phyloP scores from a whole-genome alignment of 2,113 vertebrate genomes.

The Calidris pygmaea region DNA sequence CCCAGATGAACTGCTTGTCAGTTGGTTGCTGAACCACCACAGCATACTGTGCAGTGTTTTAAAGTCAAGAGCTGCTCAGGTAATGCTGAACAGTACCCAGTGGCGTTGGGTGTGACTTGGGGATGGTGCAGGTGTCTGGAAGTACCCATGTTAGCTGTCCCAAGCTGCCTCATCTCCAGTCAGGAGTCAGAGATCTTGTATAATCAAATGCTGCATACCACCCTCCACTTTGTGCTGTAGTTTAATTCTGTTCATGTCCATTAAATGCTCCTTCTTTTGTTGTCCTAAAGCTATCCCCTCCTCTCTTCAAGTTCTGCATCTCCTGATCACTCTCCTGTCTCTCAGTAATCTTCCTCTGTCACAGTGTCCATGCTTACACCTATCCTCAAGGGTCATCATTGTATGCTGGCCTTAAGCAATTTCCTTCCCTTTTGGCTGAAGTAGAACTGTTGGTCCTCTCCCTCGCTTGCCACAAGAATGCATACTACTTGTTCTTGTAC shows the following conservation, averaged over 20 bases:
- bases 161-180: neutral
- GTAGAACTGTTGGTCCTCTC: neutral
- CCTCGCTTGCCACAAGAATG: neutral
- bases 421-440: neutral
- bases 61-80: neutral
- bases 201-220: neutral
- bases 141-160: neutral
- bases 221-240: neutral
- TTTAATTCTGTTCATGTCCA: neutral
- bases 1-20: neutral
- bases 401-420: neutral
- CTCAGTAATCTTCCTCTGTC: neutral
- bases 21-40: neutral
- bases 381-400: neutral
- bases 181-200: neutral
- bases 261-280: neutral
- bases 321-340: neutral
- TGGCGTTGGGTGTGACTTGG: neutral
- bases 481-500: neutral
- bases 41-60: neutral
- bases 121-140: neutral
- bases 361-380: neutral
- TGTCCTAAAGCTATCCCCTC: neutral
- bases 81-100: neutral
- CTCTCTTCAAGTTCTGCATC: neutral